Percentiles rank a stretch among this genome's conserved stretches.
These are phyloP conservation scores for Clarias laeviceps DNA, from an alignment of 2,797 vertebrate species.

Conservation along the genomic window DNA sequence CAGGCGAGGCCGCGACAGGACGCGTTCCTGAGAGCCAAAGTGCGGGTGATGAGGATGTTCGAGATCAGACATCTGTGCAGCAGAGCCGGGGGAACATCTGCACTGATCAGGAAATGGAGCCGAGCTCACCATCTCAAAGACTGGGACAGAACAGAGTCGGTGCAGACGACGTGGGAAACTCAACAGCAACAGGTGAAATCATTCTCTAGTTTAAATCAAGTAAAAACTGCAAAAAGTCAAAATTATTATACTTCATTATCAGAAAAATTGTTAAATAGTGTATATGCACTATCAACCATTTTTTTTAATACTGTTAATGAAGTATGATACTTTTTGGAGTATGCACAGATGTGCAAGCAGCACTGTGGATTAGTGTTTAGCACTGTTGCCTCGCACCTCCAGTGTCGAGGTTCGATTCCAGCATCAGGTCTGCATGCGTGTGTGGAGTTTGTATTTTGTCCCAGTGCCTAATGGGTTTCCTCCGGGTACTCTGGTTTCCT, in stretches of 20 bases:
- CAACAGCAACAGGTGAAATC: constrained; percentile 70
- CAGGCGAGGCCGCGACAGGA: background rate
- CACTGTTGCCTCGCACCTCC: too few species aligned
- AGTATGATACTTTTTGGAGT: too few species aligned
- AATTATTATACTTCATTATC: background rate
- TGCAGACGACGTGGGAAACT: constrained; percentile 56
- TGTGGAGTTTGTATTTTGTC: too few species aligned
- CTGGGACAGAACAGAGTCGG: background rate
- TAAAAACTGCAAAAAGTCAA: too few species aligned
- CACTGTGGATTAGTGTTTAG: too few species aligned
- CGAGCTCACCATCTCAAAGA: background rate
- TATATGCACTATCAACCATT: background rate
- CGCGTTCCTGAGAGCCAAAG: constrained; percentile 2
- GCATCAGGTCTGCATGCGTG: too few species aligned
- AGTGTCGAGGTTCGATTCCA: too few species aligned
- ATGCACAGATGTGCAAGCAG: too few species aligned
- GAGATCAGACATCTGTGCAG: background rate
- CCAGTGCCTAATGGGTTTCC: too few species aligned
- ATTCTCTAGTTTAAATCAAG: background rate
- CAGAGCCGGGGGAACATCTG: background rate
- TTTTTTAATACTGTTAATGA: too few species aligned
- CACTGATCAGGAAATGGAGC: constrained; percentile 4
- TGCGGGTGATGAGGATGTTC: background rate
- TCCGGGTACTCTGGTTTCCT: too few species aligned
- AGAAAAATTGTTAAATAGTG: background rate